These are phyloP conservation scores for Epirrita christyi DNA, from an alignment of 2,888 invertebrate genomes.

Conservation along the genomic window DNA sequence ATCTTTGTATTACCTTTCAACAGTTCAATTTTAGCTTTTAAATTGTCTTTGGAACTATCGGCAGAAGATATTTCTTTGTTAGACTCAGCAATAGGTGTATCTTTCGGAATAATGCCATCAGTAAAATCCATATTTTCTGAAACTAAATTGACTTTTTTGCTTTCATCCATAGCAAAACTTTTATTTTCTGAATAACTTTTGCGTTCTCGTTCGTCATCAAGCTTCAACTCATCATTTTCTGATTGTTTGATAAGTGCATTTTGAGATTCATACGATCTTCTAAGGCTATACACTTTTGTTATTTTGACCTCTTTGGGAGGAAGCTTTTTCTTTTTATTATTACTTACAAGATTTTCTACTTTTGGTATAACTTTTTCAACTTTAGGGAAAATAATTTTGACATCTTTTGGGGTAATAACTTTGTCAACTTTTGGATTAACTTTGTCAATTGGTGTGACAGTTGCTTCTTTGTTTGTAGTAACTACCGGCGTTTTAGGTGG, in stretches of 20 bases:
- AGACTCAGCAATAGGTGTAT: not conserved
- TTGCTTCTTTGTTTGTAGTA: conserved; percentile 18
- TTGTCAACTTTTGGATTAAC: not conserved
- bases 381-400: not conserved
- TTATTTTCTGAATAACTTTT: conserved; percentile 8
- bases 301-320: conserved; percentile 37
- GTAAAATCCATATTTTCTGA: not conserved
- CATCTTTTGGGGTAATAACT: not conserved
- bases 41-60: not conserved
- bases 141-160: not conserved
- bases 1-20: not conserved
- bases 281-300: conserved; percentile 54
- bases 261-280: conserved; percentile 59
- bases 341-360: conserved; percentile 35
- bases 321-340: conserved; percentile 49
- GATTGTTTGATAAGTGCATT: conserved; percentile 25
- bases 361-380: conserved; percentile 1
- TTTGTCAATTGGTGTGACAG: conserved; percentile 5
- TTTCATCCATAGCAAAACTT: not conserved
- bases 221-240: conserved; percentile 3
- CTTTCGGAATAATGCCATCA: conserved; percentile 1
- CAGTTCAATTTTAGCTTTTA: not conserved
- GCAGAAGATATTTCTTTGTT: not conserved
- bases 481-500: not conserved
- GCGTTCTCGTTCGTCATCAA: conserved; percentile 5